Evolutionary conservation across 2,113 vertebrate species (phyloP).

Genomic region (Corythoichthys haematopterus): DNA sequence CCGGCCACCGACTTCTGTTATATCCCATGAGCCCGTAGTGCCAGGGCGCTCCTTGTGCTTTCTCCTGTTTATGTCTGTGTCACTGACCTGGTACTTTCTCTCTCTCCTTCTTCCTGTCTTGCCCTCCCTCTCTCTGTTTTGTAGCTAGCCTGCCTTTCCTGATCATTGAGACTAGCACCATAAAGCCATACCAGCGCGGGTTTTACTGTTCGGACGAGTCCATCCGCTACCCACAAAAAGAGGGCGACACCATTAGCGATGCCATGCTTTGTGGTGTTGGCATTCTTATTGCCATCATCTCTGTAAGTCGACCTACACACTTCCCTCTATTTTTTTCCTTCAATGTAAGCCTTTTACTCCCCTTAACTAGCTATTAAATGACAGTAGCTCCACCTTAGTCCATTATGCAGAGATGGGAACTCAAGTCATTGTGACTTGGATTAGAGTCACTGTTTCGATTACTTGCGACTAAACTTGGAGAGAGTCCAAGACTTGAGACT

Average conservation of each 20-base stretch:
- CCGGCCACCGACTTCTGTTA: slow-evolving; percentile 36
- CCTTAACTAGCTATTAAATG: neutral
- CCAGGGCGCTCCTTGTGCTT: slow-evolving; percentile 59
- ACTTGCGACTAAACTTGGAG: neutral
- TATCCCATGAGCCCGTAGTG: slow-evolving; percentile 49
- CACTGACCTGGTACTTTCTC: slow-evolving; percentile 59
- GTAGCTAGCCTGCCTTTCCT: slow-evolving; percentile 95
- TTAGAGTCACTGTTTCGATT: neutral
- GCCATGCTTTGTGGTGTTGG: slow-evolving; percentile 91
- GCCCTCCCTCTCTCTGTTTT: slow-evolving; percentile 55
- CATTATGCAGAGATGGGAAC: neutral
- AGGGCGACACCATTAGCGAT: slow-evolving; percentile 92
- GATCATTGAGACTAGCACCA: slow-evolving; percentile 97
- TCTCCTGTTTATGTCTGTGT: slow-evolving; percentile 66
- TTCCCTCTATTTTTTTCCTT: slow-evolving; percentile 32
- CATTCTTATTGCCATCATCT: slow-evolving; percentile 92
- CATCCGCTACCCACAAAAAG: slow-evolving; percentile 94
- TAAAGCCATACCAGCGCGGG: slow-evolving; percentile 85
- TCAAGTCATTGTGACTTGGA: neutral
- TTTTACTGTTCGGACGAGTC: slow-evolving; percentile 83
- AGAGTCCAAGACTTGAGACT: neutral
- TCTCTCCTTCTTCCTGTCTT: slow-evolving; percentile 48
- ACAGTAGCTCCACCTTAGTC: neutral
- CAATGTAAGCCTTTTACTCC: neutral
- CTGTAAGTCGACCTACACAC: slow-evolving; percentile 78